phyloP scores from a whole-genome alignment of 2,888 invertebrate genomes.

The Norana najaformis region DNA sequence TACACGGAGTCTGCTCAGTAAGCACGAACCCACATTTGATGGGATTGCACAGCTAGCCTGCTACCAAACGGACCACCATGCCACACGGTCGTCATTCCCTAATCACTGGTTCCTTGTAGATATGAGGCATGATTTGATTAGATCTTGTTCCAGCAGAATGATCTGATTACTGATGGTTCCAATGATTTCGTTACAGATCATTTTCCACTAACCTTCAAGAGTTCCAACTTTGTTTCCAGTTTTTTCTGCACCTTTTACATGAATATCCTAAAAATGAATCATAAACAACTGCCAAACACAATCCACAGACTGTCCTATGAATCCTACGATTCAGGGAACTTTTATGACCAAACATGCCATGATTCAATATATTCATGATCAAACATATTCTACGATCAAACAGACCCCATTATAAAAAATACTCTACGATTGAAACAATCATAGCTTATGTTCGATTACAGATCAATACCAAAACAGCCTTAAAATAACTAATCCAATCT shows the following conservation, averaged over 20 bases:
- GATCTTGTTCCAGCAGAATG: not conserved
- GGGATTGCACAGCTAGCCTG: constrained; percentile 69
- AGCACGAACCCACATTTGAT: constrained; percentile 66
- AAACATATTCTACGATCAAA: not conserved
- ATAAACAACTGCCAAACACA: not conserved
- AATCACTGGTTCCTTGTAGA: not conserved
- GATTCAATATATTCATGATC: too few relatives aligned
- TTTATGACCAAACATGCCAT: too few relatives aligned
- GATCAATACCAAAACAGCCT: too few relatives aligned
- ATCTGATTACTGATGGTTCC: constrained; percentile 62
- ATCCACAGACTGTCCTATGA: not conserved
- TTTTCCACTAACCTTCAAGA: constrained; percentile 63
- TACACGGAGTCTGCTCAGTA: too few relatives aligned
- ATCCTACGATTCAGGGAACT: not conserved
- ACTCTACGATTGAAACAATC: too few relatives aligned
- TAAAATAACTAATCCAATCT: not conserved
- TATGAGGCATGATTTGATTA: not conserved
- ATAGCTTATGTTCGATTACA: too few relatives aligned
- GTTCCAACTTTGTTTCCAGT: not conserved
- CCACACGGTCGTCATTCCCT: not conserved
- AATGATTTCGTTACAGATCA: constrained; percentile 68
- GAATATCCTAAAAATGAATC: constrained; percentile 1
- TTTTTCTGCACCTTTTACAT: not conserved
- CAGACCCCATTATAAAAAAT: not conserved
- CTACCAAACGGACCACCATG: not conserved